Evolutionary conservation across 92 coral and sea anemone genomes (phyloP), one percentile per base, ranked within the genome.

Genomic region (Plumapathes pennacea): DNA sequence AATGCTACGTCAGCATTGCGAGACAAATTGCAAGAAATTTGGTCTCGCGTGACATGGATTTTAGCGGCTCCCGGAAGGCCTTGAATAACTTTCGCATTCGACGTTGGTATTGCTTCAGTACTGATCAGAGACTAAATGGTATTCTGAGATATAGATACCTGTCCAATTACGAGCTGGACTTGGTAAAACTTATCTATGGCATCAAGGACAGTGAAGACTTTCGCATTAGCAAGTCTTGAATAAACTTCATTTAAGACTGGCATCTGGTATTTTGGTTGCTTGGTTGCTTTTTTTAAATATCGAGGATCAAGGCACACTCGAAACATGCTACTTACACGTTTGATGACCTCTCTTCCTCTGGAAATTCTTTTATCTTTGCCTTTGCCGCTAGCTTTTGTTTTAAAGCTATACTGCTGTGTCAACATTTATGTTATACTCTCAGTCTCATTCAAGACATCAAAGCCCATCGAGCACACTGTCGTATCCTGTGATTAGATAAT

Each of bases 211-310:
- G 25, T 67, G 52, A 67, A 76, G 1, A 76, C 59, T 41, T 76
- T 76, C 31, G 61, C 82, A 20, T 26, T 54, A 38, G 32, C 38
- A 26, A 55, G 49, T 22, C 21, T 32, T 3, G 77, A 76, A 0
- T 65, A 53, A 13, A 75, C 26, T 39, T 75, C 68, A 19, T 75
- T 69, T 24, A 66, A 24, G 0, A 67, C 64, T 27, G 76, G 76
- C 76, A 65, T 57, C 54, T 75, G 82, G 31, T 75, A 64, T 26
- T 65, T 75, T 18, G 76, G 75, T 15, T 69, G 45, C 30, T 38
- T 22, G 15, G 56, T 10, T n/a, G 82, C 69, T 24, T 47, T 36
- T 32, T 45, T 53, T 8, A 54, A 55, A 46, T 54, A 50, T 14
- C 52, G 15, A 4, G 75, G 82, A 39, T 27, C 55, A 10, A 49